These are phyloP conservation scores for Microtus oregoni DNA, from an alignment of 2,113 vertebrate species.

Conservation along the genomic window DNA sequence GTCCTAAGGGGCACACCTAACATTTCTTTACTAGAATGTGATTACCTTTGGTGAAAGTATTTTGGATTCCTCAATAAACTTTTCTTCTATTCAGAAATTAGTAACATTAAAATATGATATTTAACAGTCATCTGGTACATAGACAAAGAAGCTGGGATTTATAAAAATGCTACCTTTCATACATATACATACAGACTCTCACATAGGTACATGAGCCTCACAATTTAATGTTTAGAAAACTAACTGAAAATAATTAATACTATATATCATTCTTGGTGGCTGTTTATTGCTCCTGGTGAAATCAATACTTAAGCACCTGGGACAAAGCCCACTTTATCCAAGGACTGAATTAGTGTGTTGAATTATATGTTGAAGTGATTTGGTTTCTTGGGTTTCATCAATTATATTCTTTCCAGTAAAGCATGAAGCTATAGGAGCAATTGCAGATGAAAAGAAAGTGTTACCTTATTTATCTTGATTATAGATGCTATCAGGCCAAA, in stretches of 20 bases:
- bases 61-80: not conserved
- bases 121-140: not conserved
- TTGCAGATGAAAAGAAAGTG: not conserved
- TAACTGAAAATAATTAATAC: constrained; percentile 54
- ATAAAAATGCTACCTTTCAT: not conserved
- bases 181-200: not conserved
- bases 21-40: not conserved
- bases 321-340: constrained; percentile 36
- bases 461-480: not conserved
- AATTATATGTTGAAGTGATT: not conserved
- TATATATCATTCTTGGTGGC: not conserved
- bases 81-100: not conserved
- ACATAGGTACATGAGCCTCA: not conserved
- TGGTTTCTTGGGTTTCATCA: constrained; percentile 24
- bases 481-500: not conserved
- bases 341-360: constrained; percentile 25
- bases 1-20: not conserved
- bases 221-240: constrained; percentile 32
- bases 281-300: constrained; percentile 15
- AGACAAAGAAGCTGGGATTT: not conserved
- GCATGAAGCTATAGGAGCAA: not conserved
- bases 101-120: not conserved
- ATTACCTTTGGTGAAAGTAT: not conserved
- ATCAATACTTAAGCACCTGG: constrained; percentile 40
- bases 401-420: constrained; percentile 46